Evolutionary conservation across 2,888 invertebrate genomes (phyloP).

Genomic region (Pandemis corylana): DNA sequence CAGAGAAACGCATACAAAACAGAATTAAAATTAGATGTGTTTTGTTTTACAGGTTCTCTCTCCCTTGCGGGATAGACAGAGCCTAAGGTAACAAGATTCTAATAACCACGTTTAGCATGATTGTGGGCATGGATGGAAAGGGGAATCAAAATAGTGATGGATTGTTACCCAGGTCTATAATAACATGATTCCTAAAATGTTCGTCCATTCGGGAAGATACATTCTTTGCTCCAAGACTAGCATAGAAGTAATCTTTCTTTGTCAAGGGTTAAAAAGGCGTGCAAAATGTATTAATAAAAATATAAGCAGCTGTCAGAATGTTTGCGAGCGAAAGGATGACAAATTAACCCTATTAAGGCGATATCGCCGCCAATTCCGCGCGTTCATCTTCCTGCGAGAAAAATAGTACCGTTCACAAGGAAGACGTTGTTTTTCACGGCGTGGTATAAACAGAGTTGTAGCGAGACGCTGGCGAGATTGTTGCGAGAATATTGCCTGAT

Average conservation of each 20-base stretch:
- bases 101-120: no score
- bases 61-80: no score
- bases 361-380: slow-evolving; percentile 22
- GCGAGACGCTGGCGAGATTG: background rate
- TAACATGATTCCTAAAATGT: no score
- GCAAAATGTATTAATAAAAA: background rate
- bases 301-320: background rate
- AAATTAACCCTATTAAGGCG: slow-evolving; percentile 11
- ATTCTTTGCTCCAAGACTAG: no score
- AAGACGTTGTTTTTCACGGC: slow-evolving; percentile 5
- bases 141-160: no score
- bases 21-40: no score
- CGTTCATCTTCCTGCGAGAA: slow-evolving; percentile 10
- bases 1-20: no score
- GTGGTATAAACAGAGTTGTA: background rate
- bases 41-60: no score
- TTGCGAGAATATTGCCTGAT: background rate
- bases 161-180: no score
- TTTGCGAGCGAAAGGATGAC: slow-evolving; percentile 8
- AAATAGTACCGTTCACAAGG: slow-evolving; percentile 17
- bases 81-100: no score
- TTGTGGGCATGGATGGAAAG: no score
- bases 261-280: background rate
- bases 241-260: background rate
- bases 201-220: no score